phyloP scores from a whole-genome alignment of 2,797 vertebrate species.

The Mionectes olivaceus region DNA sequence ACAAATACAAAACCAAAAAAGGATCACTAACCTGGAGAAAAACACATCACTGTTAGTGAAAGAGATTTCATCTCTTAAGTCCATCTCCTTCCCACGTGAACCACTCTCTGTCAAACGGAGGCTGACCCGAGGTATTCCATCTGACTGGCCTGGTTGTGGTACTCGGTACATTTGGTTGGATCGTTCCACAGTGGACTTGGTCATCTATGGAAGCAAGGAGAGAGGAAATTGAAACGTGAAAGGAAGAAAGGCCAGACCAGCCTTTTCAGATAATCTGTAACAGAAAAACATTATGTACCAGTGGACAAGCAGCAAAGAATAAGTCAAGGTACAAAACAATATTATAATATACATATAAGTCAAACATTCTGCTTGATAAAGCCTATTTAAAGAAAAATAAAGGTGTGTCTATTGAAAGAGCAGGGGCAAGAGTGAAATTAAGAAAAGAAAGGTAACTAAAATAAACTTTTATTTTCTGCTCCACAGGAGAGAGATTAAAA shows the following conservation, averaged over 20 bases:
- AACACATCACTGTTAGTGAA: constrained; percentile 67
- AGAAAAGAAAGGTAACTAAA: not conserved
- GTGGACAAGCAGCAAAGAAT: not conserved
- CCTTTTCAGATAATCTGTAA: not conserved
- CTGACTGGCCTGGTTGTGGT: constrained; percentile 70
- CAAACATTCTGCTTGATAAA: not conserved
- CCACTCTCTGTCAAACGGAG: constrained; percentile 29
- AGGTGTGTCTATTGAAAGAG: not conserved
- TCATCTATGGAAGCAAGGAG: constrained; percentile 74
- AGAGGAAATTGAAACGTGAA: not conserved
- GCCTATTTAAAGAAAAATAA: constrained; percentile 2
- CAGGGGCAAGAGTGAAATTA: not conserved
- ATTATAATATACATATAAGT: not conserved
- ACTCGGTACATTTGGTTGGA: constrained; percentile 13
- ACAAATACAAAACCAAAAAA: not conserved
- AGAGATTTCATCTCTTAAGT: constrained; percentile 66
- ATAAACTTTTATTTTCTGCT: not conserved
- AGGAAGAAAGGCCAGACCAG: not conserved
- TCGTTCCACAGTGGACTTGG: constrained; percentile 69
- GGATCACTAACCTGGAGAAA: constrained; percentile 82
- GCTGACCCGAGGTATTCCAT: constrained; percentile 66
- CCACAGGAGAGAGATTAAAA: not conserved
- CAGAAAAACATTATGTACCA: not conserved
- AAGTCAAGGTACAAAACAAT: not conserved
- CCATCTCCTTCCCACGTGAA: constrained; percentile 72